These are phyloP conservation scores for Leptopilina drosophilae DNA, from an alignment of 2,888 invertebrate genomes.

Conservation along the genomic window DNA sequence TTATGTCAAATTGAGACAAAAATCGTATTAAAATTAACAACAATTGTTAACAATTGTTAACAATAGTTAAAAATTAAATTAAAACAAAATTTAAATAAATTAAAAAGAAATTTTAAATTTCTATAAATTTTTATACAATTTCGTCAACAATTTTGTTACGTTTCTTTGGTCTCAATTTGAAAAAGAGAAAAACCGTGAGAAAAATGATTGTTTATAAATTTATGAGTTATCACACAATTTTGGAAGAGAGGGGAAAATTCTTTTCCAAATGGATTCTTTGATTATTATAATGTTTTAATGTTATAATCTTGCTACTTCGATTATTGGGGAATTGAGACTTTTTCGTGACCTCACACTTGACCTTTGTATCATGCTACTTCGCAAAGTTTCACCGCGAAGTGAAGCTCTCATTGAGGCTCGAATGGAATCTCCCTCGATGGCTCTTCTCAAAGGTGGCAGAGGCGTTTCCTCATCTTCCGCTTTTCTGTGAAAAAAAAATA, in stretches of 20 bases:
- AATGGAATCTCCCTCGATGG: slow-evolving; percentile 71
- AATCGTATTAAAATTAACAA: neutral
- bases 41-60: too few relatives aligned
- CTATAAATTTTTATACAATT: too few relatives aligned
- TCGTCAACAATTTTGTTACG: too few relatives aligned
- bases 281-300: neutral
- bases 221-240: slow-evolving; percentile 5
- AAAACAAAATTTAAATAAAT: too few relatives aligned
- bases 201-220: neutral
- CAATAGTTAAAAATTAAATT: too few relatives aligned
- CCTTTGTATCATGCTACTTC: slow-evolving; percentile 79
- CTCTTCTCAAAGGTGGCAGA: slow-evolving; percentile 67
- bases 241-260: neutral
- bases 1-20: too few relatives aligned
- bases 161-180: too few relatives aligned
- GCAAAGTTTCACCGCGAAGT: slow-evolving; percentile 82
- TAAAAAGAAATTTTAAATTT: too few relatives aligned
- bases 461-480: slow-evolving; percentile 71
- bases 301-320: slow-evolving; percentile 32
- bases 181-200: too few relatives aligned
- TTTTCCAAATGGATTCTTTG: neutral
- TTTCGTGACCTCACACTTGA: slow-evolving; percentile 78
- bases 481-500: slow-evolving; percentile 65
- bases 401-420: slow-evolving; percentile 79
- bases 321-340: slow-evolving; percentile 16